Percentiles rank a stretch among this genome's conserved stretches.
Evolutionary conservation across 2,888 invertebrate genomes (phyloP).

Genomic region (Lepidocyrtinus sp.): DNA sequence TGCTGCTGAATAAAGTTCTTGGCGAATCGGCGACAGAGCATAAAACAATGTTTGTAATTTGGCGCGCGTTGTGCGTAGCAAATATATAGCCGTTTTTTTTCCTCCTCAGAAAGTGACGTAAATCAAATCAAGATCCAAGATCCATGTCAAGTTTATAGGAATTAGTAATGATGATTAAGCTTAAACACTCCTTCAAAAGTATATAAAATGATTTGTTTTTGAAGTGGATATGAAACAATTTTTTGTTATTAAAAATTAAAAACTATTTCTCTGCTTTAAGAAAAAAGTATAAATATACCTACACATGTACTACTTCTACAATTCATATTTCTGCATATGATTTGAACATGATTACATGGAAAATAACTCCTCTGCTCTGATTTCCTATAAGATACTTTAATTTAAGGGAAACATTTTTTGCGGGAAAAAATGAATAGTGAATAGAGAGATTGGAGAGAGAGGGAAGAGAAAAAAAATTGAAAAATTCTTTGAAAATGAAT

Average conservation of each 20-base stretch:
- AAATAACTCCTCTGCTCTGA: background rate
- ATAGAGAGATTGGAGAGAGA: slow-evolving; percentile 19
- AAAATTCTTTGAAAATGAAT: slow-evolving; percentile 28
- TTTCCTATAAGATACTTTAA: background rate
- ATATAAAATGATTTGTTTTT: too few species aligned
- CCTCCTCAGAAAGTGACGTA: too few species aligned
- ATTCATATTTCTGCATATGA: background rate
- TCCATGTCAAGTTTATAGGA: too few species aligned
- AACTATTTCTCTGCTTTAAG: background rate
- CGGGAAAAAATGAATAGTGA: background rate
- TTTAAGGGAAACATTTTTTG: background rate
- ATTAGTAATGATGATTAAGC: too few species aligned
- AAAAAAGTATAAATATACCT: too few species aligned
- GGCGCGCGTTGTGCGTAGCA: too few species aligned
- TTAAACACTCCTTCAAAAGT: too few species aligned
- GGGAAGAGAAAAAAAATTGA: slow-evolving; percentile 13
- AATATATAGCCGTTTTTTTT: too few species aligned
- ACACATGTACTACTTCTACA: background rate
- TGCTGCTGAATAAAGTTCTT: too few species aligned
- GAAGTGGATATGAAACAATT: background rate
- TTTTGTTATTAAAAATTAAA: background rate
- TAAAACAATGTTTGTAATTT: too few species aligned
- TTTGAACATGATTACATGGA: background rate
- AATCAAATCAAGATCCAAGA: too few species aligned
- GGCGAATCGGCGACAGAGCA: too few species aligned